Evolutionary conservation across 2,888 invertebrate genomes (phyloP), one percentile per base, ranked within the genome.

Genomic region (Lydus trimaculatus): DNA sequence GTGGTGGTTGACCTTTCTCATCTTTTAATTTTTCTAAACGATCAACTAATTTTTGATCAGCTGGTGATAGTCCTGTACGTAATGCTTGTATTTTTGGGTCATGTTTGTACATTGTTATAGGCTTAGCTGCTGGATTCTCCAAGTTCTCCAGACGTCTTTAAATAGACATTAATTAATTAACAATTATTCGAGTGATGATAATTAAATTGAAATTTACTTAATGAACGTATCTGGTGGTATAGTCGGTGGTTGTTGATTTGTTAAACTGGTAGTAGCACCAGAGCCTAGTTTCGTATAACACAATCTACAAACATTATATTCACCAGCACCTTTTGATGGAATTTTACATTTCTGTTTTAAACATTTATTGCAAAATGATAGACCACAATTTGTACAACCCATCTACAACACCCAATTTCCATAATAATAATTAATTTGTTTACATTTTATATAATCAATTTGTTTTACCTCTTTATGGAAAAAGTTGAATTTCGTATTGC

Each of bases 331-430:
- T 80, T 90, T 84, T 71, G 86, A 90, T 11, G 91, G 88, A 68
- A 94, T 85, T 77, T 89, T 88, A 70, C 89, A 86, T 84, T 92
- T 92, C 77, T 92, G 89, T 75, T 90, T 90, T 61, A 96, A 85
- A 83, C 96, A 96, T 84, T 92, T 94, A 69, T 89, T 89, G 83
- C 96, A 96, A 85, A 91, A 94, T 60, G 94, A 92, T 85, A 92
- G 92, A 33, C 94, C 94, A 86, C 96, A 96, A 79, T 89, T 90
- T 56, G 94, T 91, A 83, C 96, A 96, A 23, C 93, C 95, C 86
- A 90, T 88, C 95, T 95, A 85, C 73, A 89, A 88, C 77, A 66
- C 59, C 17, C 33, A 39, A 63, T 15, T 25, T 23, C 23, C 5
- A 64, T n/a, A 31, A 64, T 64, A 56, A 59, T 61, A 31, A 58